Conservation (phyloP, 2,113 vertebrate genomes). For the Lampris megalopsis region DNA sequence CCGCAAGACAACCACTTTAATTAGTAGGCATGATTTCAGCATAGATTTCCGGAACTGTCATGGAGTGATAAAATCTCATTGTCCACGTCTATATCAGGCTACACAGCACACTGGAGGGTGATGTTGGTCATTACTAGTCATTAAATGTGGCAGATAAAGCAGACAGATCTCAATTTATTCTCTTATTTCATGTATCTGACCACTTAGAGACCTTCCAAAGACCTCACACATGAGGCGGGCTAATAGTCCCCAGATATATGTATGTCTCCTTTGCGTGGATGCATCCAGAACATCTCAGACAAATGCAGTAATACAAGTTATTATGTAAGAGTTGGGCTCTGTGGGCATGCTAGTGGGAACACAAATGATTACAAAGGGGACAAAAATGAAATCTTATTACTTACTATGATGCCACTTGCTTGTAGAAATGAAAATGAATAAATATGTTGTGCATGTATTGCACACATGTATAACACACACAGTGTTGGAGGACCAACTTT, state of each 20-base stretch:
- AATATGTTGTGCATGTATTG: not conserved
- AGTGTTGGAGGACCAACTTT: too few species aligned
- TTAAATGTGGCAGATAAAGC: slow-evolving; percentile 23
- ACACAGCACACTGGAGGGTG: slow-evolving; percentile 16
- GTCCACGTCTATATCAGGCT: slow-evolving; percentile 23
- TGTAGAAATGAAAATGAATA: too few species aligned
- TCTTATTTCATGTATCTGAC: slow-evolving; percentile 8
- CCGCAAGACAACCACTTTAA: slow-evolving; percentile 50
- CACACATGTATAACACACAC: not conserved
- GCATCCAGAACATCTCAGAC: slow-evolving; percentile 19
- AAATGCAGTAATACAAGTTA: slow-evolving; percentile 25
- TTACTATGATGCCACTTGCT: not conserved
- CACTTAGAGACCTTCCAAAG: not conserved
- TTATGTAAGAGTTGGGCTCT: not conserved
- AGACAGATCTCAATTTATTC: slow-evolving; percentile 1
- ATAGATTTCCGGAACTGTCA: slow-evolving; percentile 47
- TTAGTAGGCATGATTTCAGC: slow-evolving; percentile 44
- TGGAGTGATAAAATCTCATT: slow-evolving; percentile 51
- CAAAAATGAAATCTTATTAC: not conserved
- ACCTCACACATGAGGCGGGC: not conserved
- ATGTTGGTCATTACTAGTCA: slow-evolving; percentile 43
- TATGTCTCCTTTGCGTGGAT: not conserved
- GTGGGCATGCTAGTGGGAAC: slow-evolving; percentile 13
- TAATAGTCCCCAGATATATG: not conserved
- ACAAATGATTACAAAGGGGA: not conserved